phyloP scores from a whole-genome alignment of 2,797 vertebrate species.

The Vultur gryphus region DNA sequence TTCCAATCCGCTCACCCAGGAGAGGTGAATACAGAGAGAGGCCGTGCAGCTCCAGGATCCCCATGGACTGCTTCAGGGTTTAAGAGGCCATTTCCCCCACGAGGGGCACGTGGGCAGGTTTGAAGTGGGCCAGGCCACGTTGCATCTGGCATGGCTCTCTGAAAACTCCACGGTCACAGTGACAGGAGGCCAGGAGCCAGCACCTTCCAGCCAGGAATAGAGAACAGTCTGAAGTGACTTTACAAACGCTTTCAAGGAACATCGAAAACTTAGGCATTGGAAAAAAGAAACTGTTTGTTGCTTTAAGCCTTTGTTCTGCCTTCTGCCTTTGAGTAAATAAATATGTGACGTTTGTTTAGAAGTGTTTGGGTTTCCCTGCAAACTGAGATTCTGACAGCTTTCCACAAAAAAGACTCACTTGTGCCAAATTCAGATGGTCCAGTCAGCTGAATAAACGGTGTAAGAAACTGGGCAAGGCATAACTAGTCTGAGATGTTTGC shows the following conservation, averaged over 20 bases:
- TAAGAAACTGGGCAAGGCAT: not conserved
- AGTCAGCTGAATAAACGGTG: accelerated
- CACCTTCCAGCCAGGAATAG: not conserved
- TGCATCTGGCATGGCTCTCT: not conserved
- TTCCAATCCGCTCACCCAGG: not conserved
- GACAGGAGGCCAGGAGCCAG: not conserved
- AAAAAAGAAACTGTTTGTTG: not conserved
- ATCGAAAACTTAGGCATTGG: not conserved
- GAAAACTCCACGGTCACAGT: not conserved
- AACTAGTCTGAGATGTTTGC: not conserved
- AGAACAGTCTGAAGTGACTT: not conserved
- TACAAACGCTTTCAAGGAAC: not conserved
- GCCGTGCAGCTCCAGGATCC: not conserved
- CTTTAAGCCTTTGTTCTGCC: slow-evolving; percentile 14
- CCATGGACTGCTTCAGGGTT: not conserved
- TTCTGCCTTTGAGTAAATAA: not conserved
- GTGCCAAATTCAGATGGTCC: not conserved
- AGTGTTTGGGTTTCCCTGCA: not conserved
- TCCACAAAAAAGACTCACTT: not conserved
- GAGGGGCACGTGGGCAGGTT: accelerated
- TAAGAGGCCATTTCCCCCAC: not conserved
- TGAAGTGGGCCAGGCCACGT: not conserved
- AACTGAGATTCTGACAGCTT: not conserved
- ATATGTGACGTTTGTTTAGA: not conserved
- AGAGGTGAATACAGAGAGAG: not conserved